A percentile compares a stretch with the other conserved stretches of the same genome.
Conservation (phyloP, 2,888 invertebrate genomes). For the Chloroclystis v-ata region DNA sequence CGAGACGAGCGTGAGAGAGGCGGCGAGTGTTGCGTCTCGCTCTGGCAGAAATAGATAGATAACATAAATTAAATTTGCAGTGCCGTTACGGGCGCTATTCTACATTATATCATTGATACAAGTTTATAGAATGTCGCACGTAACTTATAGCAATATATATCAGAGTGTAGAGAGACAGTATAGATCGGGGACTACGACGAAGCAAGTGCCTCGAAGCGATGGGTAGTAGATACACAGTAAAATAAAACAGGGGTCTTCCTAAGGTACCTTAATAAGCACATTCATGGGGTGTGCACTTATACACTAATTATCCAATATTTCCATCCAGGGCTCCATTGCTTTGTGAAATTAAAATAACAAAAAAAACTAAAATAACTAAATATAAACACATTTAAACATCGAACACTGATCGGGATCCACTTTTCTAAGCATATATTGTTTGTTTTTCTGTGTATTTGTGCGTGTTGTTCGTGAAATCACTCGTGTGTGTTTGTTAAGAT, state of each 20-base stretch:
- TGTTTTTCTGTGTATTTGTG: conserved; percentile 39
- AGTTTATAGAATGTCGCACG: conserved; percentile 48
- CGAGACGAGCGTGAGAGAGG: conserved; percentile 40
- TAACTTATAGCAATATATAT: conserved; percentile 49
- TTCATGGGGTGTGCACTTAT: conserved; percentile 76
- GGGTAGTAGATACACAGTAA: conserved; percentile 52
- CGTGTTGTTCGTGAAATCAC: conserved; percentile 47
- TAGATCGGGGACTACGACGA: conserved; percentile 57
- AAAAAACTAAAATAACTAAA: conserved; percentile 39
- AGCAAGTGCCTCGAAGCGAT: conserved; percentile 73
- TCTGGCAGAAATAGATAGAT: conserved; percentile 24
- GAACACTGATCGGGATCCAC: conserved; percentile 49
- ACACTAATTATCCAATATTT: conserved; percentile 51
- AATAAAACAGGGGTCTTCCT: conserved; percentile 64
- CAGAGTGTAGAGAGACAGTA: conserved; percentile 46
- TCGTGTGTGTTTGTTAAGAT: conserved; percentile 49
- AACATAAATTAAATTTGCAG: conserved; percentile 34
- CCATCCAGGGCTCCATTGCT: conserved; percentile 71
- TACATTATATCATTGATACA: conserved; percentile 7
- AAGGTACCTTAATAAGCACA: conserved; percentile 70
- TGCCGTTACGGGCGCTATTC: conserved; percentile 40
- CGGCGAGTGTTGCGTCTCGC: conserved; percentile 28
- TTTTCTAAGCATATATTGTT: conserved; percentile 32
- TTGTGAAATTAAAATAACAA: conserved; percentile 40
- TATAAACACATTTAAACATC: conserved; percentile 48